A percentile compares a stretch with the other conserved stretches of the same genome.
phyloP scores from a whole-genome alignment of 1,140 invertebrate genomes.

The Penaeus vannamei region DNA sequence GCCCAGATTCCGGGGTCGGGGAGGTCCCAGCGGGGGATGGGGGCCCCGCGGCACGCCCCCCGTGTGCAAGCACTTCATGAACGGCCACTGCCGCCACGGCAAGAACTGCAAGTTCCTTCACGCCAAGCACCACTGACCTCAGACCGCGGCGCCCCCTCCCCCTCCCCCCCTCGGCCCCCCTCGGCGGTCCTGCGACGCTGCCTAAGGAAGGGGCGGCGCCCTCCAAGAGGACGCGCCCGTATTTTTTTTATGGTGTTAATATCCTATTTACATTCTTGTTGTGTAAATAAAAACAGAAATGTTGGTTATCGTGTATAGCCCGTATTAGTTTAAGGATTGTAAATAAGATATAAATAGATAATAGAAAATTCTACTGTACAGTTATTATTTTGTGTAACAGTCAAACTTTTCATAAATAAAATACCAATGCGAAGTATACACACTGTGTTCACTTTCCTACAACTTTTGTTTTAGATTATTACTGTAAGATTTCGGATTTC shows the following conservation, averaged over 20 bases:
- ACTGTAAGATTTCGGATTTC: no score
- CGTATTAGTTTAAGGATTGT: no score
- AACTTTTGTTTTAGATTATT: no score
- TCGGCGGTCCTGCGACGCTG: no score
- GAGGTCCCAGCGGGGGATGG: slow-evolving; percentile 32
- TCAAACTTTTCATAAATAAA: slow-evolving; percentile 57
- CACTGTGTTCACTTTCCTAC: no score
- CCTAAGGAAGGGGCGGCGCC: no score
- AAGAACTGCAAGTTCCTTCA: slow-evolving; percentile 55
- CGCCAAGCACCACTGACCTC: slow-evolving; percentile 23
- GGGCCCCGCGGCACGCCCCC: neutral
- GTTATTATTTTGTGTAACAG: slow-evolving; percentile 57
- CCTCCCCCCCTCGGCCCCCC: no score
- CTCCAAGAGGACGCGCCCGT: no score
- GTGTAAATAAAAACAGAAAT: no score
- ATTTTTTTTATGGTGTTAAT: no score
- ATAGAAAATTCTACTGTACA: slow-evolving; percentile 45
- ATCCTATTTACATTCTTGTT: no score
- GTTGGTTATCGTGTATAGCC: no score
- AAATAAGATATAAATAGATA: slow-evolving; percentile 9
- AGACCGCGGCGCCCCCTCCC: neutral
- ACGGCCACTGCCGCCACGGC: slow-evolving; percentile 56
- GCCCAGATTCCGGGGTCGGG: slow-evolving; percentile 31
- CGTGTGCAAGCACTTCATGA: slow-evolving; percentile 58
- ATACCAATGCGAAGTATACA: neutral